Evolutionary conservation across 2,113 vertebrate genomes (phyloP).

Genomic region (Varanus komodoensis): DNA sequence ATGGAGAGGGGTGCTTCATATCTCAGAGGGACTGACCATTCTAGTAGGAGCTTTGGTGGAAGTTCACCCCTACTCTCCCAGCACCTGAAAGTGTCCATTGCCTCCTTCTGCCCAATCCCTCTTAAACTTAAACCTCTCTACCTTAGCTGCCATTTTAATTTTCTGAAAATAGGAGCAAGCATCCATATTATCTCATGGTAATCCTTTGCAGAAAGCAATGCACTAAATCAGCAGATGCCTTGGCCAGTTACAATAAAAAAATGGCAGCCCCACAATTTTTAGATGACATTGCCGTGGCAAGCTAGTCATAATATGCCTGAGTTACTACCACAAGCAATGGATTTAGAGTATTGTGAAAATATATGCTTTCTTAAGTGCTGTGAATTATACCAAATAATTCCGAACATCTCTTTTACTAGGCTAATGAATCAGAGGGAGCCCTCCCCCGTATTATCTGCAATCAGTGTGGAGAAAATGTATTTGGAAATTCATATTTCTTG

Average conservation of each 20-base stretch:
- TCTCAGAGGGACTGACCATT: not conserved
- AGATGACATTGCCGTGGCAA: conserved; percentile 52
- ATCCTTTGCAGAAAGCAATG: conserved; percentile 30
- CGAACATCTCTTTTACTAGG: conserved; percentile 64
- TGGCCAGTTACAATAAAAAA: conserved; percentile 40
- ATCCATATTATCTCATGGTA: not conserved
- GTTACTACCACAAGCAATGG: conserved; percentile 59
- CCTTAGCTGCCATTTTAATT: conserved; percentile 22
- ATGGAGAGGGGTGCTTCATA: not conserved
- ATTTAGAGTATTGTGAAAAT: conserved; percentile 74
- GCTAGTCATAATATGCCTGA: conserved; percentile 50
- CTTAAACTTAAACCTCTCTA: not conserved
- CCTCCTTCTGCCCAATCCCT: not conserved
- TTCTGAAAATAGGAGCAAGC: conserved; percentile 13
- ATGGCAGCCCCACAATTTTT: conserved; percentile 39
- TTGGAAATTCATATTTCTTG: conserved; percentile 44
- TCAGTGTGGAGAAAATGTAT: conserved; percentile 65
- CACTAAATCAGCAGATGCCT: conserved; percentile 13
- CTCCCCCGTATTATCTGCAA: conserved; percentile 59
- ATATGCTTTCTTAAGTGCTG: conserved; percentile 71
- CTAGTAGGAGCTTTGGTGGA: not conserved
- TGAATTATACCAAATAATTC: conserved; percentile 75
- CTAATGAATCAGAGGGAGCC: conserved; percentile 73
- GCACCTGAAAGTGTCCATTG: not conserved
- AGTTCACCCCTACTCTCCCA: not conserved